These are phyloP conservation scores for Erannis defoliaria DNA, from an alignment of 2,888 invertebrate genomes.

Conservation along the genomic window DNA sequence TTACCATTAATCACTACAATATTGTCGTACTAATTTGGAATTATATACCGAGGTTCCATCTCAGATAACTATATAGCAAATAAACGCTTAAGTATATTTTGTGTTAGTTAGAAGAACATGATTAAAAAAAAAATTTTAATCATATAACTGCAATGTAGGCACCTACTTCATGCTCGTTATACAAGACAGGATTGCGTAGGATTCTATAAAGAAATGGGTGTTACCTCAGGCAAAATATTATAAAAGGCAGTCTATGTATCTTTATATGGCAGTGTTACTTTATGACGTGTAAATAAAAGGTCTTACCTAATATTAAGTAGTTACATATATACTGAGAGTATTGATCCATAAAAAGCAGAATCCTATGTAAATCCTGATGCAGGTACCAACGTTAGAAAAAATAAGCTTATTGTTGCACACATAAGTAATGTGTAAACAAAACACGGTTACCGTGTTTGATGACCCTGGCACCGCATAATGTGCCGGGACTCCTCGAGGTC, in stretches of 20 bases:
- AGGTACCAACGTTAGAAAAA: neutral
- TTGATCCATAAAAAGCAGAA: neutral
- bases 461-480: too few relatives aligned
- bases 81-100: conserved; percentile 52
- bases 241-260: neutral
- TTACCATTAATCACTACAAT: conserved; percentile 68
- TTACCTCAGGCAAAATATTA: neutral
- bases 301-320: neutral
- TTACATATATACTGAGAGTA: neutral
- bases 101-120: conserved; percentile 70
- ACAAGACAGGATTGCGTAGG: conserved; percentile 44
- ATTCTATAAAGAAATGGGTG: conserved; percentile 19
- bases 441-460: conserved; percentile 15
- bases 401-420: conserved; percentile 1
- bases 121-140: conserved; percentile 77
- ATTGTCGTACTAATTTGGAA: conserved; percentile 80
- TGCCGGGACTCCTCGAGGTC: too few relatives aligned
- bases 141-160: conserved; percentile 48
- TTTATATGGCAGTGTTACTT: conserved; percentile 2
- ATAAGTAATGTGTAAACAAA: neutral
- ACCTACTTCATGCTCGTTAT: conserved; percentile 49
- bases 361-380: conserved; percentile 6
- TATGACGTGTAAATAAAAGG: neutral
- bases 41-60: conserved; percentile 70
- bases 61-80: conserved; percentile 76